These are phyloP conservation scores for Drosophila athabasca DNA, from an alignment of 1,140 invertebrate genomes.

Conservation along the genomic window DNA sequence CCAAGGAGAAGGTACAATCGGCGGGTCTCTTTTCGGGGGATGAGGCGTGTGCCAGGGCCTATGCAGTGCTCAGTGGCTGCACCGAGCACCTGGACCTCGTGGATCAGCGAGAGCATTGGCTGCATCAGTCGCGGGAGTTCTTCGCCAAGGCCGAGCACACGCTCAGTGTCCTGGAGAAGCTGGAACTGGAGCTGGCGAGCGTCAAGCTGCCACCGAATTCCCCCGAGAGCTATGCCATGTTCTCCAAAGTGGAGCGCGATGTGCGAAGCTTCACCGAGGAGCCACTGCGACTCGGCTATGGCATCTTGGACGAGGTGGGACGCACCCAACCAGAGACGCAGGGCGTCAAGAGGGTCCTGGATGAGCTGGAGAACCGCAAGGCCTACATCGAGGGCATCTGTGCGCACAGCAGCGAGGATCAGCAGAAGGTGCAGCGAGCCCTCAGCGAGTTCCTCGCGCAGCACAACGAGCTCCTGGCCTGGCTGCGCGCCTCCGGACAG, in stretches of 20 bases:
- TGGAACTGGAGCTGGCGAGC: constrained; percentile 90
- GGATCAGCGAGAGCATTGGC: constrained; percentile 88
- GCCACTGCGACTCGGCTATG: constrained; percentile 89
- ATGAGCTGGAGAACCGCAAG: constrained; percentile 91
- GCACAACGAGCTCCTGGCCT: constrained; percentile 89
- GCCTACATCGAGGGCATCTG: constrained; percentile 88
- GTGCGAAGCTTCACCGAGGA: constrained; percentile 85
- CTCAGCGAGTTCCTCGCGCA: constrained; percentile 89
- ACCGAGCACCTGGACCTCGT: constrained; percentile 90
- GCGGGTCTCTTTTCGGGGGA: constrained; percentile 89
- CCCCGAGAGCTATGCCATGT: constrained; percentile 87
- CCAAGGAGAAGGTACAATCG: constrained; percentile 90
- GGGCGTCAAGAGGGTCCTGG: constrained; percentile 87
- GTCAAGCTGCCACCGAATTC: constrained; percentile 87
- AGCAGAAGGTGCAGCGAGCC: constrained; percentile 87
- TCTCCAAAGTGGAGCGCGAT: constrained; percentile 87
- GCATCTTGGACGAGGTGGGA: constrained; percentile 89
- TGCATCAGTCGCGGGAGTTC: constrained; percentile 89
- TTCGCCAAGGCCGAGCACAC: constrained; percentile 90
- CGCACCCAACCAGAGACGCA: constrained; percentile 87
- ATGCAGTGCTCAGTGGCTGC: constrained; percentile 88
- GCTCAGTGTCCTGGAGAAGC: constrained; percentile 89
- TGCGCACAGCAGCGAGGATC: constrained; percentile 89
- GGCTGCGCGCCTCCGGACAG: constrained; percentile 89
- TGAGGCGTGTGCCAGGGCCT: constrained; percentile 89